Conservation (phyloP, 2,797 vertebrate genomes). For the Danionella dracula region DNA sequence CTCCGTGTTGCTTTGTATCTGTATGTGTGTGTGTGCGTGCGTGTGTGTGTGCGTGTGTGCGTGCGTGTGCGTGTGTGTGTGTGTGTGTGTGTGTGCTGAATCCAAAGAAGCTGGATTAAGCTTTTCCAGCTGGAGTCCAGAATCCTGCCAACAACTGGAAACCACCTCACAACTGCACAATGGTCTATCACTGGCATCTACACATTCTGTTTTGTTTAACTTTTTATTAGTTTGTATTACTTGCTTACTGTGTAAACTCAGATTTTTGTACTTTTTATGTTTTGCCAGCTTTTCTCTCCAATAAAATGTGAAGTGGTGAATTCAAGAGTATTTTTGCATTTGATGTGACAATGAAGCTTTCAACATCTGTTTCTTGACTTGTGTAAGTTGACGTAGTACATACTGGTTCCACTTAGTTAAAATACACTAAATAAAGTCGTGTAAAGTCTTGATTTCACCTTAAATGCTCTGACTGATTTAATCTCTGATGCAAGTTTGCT, state of each 20-base stretch:
- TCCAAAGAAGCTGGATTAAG: slow-evolving; percentile 14
- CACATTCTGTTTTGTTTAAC: slow-evolving; percentile 13
- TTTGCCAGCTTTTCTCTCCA: neutral
- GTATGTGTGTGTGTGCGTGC: slow-evolving; percentile 26
- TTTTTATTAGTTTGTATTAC: neutral
- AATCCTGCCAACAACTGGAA: slow-evolving; percentile 9
- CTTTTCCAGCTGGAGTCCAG: slow-evolving; percentile 32
- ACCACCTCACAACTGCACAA: slow-evolving; percentile 10
- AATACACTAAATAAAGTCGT: slow-evolving; percentile 4
- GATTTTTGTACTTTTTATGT: neutral
- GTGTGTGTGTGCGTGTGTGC: neutral
- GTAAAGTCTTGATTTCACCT: neutral
- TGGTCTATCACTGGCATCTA: neutral
- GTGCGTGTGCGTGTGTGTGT: neutral
- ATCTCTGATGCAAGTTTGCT: neutral
- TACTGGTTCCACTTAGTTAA: slow-evolving; percentile 13
- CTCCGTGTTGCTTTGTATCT: slow-evolving; percentile 27
- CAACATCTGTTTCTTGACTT: slow-evolving; percentile 9
- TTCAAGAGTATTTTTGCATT: neutral
- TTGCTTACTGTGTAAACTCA: slow-evolving; percentile 8
- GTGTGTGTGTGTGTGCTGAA: too few species aligned
- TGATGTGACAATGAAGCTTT: neutral
- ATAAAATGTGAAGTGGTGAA: neutral
- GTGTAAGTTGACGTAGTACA: neutral
- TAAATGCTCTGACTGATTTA: neutral